phyloP scores from a whole-genome alignment of 2,113 vertebrate genomes.

The Bungarus multicinctus region DNA sequence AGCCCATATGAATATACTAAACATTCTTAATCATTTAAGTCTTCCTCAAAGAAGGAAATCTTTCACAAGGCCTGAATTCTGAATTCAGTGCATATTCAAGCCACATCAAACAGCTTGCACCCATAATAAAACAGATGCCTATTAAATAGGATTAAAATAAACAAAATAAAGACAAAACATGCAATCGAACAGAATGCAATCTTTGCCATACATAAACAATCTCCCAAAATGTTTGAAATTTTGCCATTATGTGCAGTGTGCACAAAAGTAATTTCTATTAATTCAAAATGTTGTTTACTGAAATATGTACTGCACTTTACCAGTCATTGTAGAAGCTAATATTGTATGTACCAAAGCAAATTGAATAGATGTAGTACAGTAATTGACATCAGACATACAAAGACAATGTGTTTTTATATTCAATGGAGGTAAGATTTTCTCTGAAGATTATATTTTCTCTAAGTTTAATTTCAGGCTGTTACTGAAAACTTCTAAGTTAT shows the following conservation, averaged over 20 bases:
- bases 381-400: slow-evolving; percentile 50
- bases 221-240: slow-evolving; percentile 29
- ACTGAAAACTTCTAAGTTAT: slow-evolving; percentile 49
- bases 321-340: slow-evolving; percentile 51
- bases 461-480: slow-evolving; percentile 65
- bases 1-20: background rate
- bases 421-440: slow-evolving; percentile 61
- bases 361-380: slow-evolving; percentile 50
- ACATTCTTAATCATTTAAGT: background rate
- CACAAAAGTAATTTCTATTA: slow-evolving; percentile 47
- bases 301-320: slow-evolving; percentile 49
- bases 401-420: slow-evolving; percentile 59
- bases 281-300: slow-evolving; percentile 54
- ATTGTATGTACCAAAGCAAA: slow-evolving; percentile 60
- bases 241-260: slow-evolving; percentile 31
- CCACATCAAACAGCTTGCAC: background rate
- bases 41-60: background rate
- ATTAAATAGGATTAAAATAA: background rate
- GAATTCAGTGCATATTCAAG: background rate
- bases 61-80: background rate
- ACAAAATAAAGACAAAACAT: background rate
- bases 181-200: background rate
- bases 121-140: background rate
- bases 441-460: slow-evolving; percentile 55
- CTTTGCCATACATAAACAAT: background rate